Base-by-base conservation (phyloP, 2,797 vertebrate species). In the Urosaurus nigricauda region DNA sequence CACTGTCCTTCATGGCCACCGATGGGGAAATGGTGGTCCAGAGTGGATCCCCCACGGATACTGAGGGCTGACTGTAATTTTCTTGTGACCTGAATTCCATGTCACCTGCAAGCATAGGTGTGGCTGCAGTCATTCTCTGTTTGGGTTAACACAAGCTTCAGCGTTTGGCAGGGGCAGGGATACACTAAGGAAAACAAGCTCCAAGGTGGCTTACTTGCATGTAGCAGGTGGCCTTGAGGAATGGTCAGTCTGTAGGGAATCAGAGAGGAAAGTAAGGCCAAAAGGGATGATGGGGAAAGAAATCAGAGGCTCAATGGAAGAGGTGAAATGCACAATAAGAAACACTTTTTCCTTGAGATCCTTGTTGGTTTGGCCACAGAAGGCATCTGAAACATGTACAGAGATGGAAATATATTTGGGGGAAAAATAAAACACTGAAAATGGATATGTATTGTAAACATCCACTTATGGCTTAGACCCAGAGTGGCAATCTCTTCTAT, bases 291-390 rank as follows among this genome's bases (percentile, higher is more conserved):
- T 83, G 12, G 71, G 19, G 24, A 40, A 24, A 14, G 6, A 68
- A 56, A 65, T 29, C 9, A 51, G 35, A 58, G 7, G 26, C 16
- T 60, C 11, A 40, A 17, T n/a, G 3, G 35, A 21, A 75, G 37
- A 47, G n/a, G 60, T 37, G 43, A 26, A 13, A 32, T 35, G 32
- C 21, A 58, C 3, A 65, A 11, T 11, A 2, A 77, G 73, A 32
- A 56, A 35, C 13, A 79, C 7, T 40, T 19, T 35, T 56, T 26
- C 35, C 47, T 71, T 4, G 43, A 78, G 29, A 26, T 65, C 40
- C 73, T 65, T 90, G 51, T 78, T n/a, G 5, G n/a, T 26, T 88
- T 78, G 51, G 7, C 60, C 43, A 85, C 26, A 81, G 82, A 81
- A 70, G 29, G 58, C 70, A 56, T 16, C 53, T 85, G 35, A 17